phyloP scores from a whole-genome alignment of 2,113 vertebrate genomes.

The Nymphicus hollandicus region DNA sequence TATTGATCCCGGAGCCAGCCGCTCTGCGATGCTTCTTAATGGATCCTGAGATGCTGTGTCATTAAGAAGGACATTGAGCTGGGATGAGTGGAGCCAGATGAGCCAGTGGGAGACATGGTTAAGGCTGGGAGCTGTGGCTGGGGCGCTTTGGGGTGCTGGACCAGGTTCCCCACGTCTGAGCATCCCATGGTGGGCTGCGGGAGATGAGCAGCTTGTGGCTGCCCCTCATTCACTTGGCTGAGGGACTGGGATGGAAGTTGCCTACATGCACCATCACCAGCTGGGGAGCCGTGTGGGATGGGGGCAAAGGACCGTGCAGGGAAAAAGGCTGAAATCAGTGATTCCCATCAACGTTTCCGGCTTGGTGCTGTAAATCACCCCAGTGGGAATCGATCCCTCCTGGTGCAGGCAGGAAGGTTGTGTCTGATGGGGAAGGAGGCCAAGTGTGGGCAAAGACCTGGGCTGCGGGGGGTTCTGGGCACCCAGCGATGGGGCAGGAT shows the following conservation, averaged over 20 bases:
- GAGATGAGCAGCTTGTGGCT: background rate
- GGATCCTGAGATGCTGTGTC: slow-evolving; percentile 66
- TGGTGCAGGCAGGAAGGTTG: fast-evolving
- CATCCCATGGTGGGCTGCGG: background rate
- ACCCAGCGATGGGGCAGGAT: background rate
- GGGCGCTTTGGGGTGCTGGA: background rate
- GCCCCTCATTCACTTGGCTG: background rate
- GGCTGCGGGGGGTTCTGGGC: background rate
- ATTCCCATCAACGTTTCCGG: background rate
- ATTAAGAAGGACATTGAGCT: slow-evolving; percentile 33
- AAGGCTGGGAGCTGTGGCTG: fast-evolving
- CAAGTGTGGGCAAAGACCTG: background rate
- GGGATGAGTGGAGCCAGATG: slow-evolving; percentile 11
- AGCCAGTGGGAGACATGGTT: background rate
- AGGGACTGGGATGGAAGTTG: background rate
- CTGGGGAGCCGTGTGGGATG: fast-evolving
- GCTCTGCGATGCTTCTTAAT: background rate
- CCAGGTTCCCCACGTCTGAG: fast-evolving
- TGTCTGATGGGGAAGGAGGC: background rate
- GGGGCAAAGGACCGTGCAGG: background rate
- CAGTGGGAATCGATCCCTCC: background rate
- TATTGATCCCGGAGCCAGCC: slow-evolving; percentile 50
- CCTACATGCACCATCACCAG: fast-evolving
- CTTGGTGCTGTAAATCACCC: background rate
- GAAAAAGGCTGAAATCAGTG: background rate